Evolutionary conservation across 2,888 invertebrate genomes (phyloP).

Genomic region (Nemapogon koenigi): DNA sequence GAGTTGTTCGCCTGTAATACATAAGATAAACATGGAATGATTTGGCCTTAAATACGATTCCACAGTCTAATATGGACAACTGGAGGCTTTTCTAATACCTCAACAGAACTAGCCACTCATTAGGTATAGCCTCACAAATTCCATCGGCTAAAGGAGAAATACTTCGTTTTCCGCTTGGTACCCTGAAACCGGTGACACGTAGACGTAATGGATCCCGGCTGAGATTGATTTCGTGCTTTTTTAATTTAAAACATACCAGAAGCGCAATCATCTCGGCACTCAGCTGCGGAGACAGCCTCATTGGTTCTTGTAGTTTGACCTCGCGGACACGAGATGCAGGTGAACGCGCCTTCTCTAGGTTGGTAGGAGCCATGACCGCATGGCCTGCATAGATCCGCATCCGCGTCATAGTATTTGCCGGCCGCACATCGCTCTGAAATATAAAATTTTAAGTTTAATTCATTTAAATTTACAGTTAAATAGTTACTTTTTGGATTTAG

Average conservation of each 20-base stretch:
- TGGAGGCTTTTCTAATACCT: background rate
- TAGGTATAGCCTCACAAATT: too few species aligned
- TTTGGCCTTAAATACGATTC: background rate
- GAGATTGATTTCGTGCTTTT: too few species aligned
- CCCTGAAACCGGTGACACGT: too few species aligned
- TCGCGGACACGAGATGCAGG: conserved; percentile 85
- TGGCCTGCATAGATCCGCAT: conserved; percentile 85
- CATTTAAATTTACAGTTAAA: too few species aligned
- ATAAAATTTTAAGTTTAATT: background rate
- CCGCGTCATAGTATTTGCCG: conserved; percentile 92
- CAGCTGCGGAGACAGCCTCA: conserved; percentile 86
- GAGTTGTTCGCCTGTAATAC: conserved; percentile 78
- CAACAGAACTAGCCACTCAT: too few species aligned
- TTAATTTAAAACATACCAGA: conserved; percentile 47
- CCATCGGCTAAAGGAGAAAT: too few species aligned
- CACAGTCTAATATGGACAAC: background rate
- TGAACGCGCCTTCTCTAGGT: conserved; percentile 88
- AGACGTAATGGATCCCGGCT: too few species aligned
- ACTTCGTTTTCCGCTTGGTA: too few species aligned
- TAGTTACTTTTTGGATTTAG: too few species aligned
- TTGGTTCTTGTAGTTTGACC: conserved; percentile 91
- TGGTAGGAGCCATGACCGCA: conserved; percentile 96
- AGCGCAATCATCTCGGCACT: conserved; percentile 90
- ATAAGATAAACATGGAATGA: too few species aligned
- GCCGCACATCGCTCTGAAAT: conserved; percentile 84